Base-by-base conservation (phyloP, 2,888 invertebrate genomes). In the Drosophila mercatorum region DNA sequence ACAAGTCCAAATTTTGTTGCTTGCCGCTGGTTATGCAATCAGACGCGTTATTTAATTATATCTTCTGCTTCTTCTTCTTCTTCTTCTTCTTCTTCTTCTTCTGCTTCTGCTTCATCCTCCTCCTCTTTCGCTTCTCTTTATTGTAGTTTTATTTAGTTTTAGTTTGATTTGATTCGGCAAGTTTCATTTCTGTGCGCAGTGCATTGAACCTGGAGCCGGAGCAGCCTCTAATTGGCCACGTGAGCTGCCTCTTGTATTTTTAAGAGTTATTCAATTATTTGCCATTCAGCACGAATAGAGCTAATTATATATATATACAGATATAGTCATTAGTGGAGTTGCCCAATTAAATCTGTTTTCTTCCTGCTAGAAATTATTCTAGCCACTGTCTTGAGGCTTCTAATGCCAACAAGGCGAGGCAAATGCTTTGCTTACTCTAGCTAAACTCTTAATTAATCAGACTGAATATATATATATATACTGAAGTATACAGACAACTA, bases 121-220 rank as follows among this genome's bases (percentile, higher is more conserved):
- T 28, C 55, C 31, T 40, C 55, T 11, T 6, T n/a, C 36, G 7
- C 7, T 52, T 41, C n/a, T 11, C 2, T 22, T 22, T 2, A 28
- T 55, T 55, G 41, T 55, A 40, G 11, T 58, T n/a, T 51, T 28
- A 14, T 58, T 47, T 51, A 12, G 14, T 46, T 51, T 17, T 38
- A 36, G 14, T 28, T 58, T 44, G 10, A 44, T 28, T 53, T 6
- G 36, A 10, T 47, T 22, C 51, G 41, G n/a, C 55, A 55, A 55
- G 55, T 55, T 55, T 55, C 55, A 41, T 55, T 55, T 55, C 28
- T 14, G 34, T 12, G 26, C 34, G 1, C 10, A 49, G 57, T 57
- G 38, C 67, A 49, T 68, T 76, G 80, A 79, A 79, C 77, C 26
- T 34, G 0, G n/a, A 10, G 7, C 43, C 34, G 31, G n/a, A 43